phyloP scores from a whole-genome alignment of 2,888 invertebrate genomes.

The Saturnia pavonia region DNA sequence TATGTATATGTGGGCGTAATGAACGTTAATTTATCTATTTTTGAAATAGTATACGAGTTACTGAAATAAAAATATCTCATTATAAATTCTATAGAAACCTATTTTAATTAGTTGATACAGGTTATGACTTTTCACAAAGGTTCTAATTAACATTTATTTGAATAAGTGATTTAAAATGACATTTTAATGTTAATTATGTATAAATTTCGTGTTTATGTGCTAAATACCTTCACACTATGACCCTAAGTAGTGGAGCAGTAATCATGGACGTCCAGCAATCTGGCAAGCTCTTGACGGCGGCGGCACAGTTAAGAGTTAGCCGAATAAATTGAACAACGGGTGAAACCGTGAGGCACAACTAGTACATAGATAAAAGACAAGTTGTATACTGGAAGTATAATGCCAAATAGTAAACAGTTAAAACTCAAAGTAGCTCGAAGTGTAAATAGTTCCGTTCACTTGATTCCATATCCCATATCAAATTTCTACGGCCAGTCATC shows the following conservation, averaged over 20 bases:
- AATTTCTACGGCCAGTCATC: slow-evolving; percentile 23
- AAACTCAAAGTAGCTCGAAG: background rate
- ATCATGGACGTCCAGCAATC: too few relatives aligned
- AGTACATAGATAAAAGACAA: too few relatives aligned
- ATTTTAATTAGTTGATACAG: background rate
- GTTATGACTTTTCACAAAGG: background rate
- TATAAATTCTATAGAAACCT: background rate
- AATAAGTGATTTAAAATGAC: background rate
- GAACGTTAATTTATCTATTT: background rate
- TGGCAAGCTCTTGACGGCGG: too few relatives aligned
- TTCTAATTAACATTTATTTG: background rate
- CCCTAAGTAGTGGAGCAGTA: too few relatives aligned
- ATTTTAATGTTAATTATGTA: background rate
- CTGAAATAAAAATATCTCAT: background rate
- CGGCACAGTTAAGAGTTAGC: too few relatives aligned
- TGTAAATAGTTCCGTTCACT: background rate
- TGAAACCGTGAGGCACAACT: too few relatives aligned
- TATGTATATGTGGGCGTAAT: background rate
- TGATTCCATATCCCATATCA: slow-evolving; percentile 7
- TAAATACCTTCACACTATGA: too few relatives aligned
- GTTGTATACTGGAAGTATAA: background rate
- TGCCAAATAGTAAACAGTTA: background rate
- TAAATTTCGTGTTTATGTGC: too few relatives aligned
- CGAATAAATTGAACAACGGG: too few relatives aligned
- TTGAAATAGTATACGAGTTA: background rate